Evolutionary conservation across 2,888 invertebrate genomes (phyloP).

Genomic region (Oscheius sp.): DNA sequence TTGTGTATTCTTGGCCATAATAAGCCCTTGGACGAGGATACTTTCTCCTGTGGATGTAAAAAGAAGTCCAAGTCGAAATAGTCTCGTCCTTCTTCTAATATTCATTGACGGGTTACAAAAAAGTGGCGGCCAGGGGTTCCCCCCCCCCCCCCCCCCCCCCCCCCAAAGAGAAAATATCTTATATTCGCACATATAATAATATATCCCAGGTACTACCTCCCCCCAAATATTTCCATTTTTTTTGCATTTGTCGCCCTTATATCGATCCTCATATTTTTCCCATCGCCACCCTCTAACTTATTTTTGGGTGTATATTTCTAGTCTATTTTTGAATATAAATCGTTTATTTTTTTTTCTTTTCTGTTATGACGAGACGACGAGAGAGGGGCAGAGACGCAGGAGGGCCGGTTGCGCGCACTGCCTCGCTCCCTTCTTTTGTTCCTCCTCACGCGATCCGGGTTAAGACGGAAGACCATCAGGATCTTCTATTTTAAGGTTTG

Average conservation of each 20-base stretch:
- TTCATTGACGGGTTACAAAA: constrained; percentile 12
- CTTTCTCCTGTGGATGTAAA: constrained; percentile 72
- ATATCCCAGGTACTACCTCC: too few relatives aligned
- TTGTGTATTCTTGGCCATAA: constrained; percentile 71
- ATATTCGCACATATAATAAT: not conserved
- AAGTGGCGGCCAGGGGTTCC: too few relatives aligned
- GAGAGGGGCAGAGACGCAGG: constrained; percentile 2
- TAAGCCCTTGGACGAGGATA: constrained; percentile 60
- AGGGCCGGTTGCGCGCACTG: constrained; percentile 1
- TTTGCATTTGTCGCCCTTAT: not conserved
- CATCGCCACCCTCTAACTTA: too few relatives aligned
- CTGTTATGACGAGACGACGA: too few relatives aligned
- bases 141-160: too few relatives aligned
- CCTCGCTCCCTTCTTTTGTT: not conserved
- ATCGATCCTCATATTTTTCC: not conserved
- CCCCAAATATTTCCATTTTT: not conserved
- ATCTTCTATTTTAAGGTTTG: too few relatives aligned
- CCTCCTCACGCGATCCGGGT: not conserved
- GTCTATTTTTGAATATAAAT: too few relatives aligned
- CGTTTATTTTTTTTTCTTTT: too few relatives aligned
- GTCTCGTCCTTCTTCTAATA: not conserved
- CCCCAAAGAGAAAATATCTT: not conserved
- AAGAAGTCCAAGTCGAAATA: not conserved
- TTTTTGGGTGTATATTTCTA: too few relatives aligned
- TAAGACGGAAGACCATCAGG: too few relatives aligned